Base-by-base conservation (phyloP, 2,888 invertebrate genomes). In the Notodonta ziczac region DNA sequence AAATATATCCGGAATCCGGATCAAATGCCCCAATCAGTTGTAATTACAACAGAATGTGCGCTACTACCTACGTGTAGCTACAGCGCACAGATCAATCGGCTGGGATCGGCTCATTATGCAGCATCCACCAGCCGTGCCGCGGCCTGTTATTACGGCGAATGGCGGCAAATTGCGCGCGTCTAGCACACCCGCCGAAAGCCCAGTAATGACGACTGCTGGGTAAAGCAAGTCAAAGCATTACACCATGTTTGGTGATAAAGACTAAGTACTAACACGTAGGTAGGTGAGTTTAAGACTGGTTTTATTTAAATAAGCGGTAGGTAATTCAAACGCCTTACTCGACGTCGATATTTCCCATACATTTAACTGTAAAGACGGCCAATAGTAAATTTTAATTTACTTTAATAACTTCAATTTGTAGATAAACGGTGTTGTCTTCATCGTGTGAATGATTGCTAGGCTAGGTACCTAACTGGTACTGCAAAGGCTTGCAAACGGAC, bases 61-160 rank as follows among this genome's bases (percentile, higher is more conserved):
- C 42, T 58, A 57, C 57, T 39, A 35, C 48, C 57, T 39, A 35
- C 48, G 46, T 24, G 56, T 72, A 65, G 66, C 67, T 72, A 69
- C 52, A 60, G 57, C 73, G 75, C 70, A 74, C 74, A 77, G 86
- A 88, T 90, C 88, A 89, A 90, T 89, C 86, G 87, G 74, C 80
- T 76, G 83, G 85, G 85, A 86, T 86, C 86, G 86, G 84, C 91
- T 93, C 87, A 93, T 93, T 93, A 93, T 93, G 89, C 93, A 89
- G 84, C 85, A 83, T 86, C 84, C 86, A 85, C 79, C 77, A 72
- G 65, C 61, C 63, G 62, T 68, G 74, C 78, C 83, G 90, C 88
- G 90, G 88, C 81, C 93, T 93, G 91, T 92, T 88, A 93, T 94
- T 94, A 94, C 76, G 24, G 77, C 88, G 90, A 93, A 93, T 93